Percentiles rank a stretch among this genome's conserved stretches.
phyloP scores from a whole-genome alignment of 2,888 invertebrate genomes.

The Carcina quercana region DNA sequence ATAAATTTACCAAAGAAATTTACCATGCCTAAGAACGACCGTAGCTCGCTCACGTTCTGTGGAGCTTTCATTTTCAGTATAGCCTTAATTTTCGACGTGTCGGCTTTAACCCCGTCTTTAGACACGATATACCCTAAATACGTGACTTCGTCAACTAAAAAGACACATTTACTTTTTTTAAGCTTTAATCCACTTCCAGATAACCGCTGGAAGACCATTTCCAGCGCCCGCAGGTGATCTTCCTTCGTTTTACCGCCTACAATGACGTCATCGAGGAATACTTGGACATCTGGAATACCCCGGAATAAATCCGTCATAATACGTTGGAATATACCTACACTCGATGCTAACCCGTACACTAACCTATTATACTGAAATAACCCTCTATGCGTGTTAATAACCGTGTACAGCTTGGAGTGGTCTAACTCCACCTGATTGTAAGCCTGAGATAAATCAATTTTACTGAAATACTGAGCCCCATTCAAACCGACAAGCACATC shows the following conservation, averaged over 20 bases:
- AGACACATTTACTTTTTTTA: constrained; percentile 5
- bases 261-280: constrained; percentile 6
- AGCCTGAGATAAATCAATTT: constrained; percentile 7
- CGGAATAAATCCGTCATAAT: constrained; percentile 2
- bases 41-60: constrained; percentile 3
- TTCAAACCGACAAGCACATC: constrained; percentile 1
- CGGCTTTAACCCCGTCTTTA: constrained; percentile 4
- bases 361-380: constrained; percentile 6
- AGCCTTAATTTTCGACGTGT: constrained; percentile 4
- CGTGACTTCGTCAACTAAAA: constrained; percentile 5
- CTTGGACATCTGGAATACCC: constrained; percentile 3
- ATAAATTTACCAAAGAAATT: constrained; percentile 8
- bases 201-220: constrained; percentile 3
- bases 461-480: constrained; percentile 3
- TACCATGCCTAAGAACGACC: constrained; percentile 6
- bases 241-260: constrained; percentile 1
- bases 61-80: constrained; percentile 3
- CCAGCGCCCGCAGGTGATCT: constrained; percentile 2
- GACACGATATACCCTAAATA: constrained; percentile 8
- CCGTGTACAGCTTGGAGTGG: constrained; percentile 6
- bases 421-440: constrained; percentile 2
- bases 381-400: constrained; percentile 7
- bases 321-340: constrained; percentile 6
- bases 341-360: constrained; percentile 5
- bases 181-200: constrained; percentile 1